Evolutionary conservation across 1,140 invertebrate genomes (phyloP).

Genomic region (Ips nitidus): DNA sequence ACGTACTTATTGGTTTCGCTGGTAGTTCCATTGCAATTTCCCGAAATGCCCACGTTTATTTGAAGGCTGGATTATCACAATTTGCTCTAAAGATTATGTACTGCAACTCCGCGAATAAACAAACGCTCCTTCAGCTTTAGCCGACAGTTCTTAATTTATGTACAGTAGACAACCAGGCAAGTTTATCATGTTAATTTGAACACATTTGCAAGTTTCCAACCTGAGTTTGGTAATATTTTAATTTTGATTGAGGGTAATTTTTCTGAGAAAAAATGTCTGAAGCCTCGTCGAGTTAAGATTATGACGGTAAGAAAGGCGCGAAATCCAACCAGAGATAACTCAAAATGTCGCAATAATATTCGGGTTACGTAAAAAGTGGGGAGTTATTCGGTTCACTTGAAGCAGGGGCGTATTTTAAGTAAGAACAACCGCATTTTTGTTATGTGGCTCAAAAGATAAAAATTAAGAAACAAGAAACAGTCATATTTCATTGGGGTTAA

Average conservation of each 20-base stretch:
- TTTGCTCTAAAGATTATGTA: slow-evolving; percentile 33
- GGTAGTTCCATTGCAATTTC: slow-evolving; percentile 23
- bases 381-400: slow-evolving; percentile 33
- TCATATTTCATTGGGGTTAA: slow-evolving; percentile 37
- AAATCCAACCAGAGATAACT: too few species aligned
- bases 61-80: slow-evolving; percentile 17
- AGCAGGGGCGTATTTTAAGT: slow-evolving; percentile 29
- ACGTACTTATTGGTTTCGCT: slow-evolving; percentile 6
- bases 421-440: slow-evolving; percentile 31
- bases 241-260: too few species aligned
- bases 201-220: neutral
- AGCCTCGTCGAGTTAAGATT: too few species aligned
- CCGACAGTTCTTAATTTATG: slow-evolving; percentile 1
- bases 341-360: slow-evolving; percentile 20
- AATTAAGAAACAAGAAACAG: slow-evolving; percentile 36
- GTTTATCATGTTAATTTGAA: slow-evolving; percentile 13
- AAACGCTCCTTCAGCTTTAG: slow-evolving; percentile 17
- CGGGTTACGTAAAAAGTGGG: slow-evolving; percentile 21
- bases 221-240: too few species aligned
- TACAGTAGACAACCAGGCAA: slow-evolving; percentile 1
- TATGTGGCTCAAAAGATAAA: slow-evolving; percentile 35
- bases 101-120: slow-evolving; percentile 25
- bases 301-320: too few species aligned
- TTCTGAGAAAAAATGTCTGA: too few species aligned
- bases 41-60: slow-evolving; percentile 21